These are phyloP conservation scores for Melanogrammus aeglefinus DNA, from an alignment of 2,797 vertebrate genomes.

Conservation along the genomic window DNA sequence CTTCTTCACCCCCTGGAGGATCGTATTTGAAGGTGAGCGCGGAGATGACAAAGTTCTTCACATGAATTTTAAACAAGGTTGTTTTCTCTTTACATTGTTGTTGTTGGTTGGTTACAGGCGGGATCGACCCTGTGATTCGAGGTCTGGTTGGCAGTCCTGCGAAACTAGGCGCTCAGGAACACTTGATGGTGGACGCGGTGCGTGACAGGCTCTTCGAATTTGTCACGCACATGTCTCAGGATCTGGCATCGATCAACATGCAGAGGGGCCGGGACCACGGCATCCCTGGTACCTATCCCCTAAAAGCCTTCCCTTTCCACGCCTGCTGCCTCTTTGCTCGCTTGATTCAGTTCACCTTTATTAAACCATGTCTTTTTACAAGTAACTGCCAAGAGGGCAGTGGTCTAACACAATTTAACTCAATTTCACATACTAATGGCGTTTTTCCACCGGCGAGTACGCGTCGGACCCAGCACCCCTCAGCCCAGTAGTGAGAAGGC, in stretches of 20 bases:
- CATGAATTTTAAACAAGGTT: too few relatives aligned
- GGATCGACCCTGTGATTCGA: constrained; percentile 71
- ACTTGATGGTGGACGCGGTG: constrained; percentile 73
- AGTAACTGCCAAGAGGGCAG: too few relatives aligned
- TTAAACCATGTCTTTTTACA: too few relatives aligned
- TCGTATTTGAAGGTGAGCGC: constrained; percentile 77
- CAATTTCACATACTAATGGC: too few relatives aligned
- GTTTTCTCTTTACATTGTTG: too few relatives aligned
- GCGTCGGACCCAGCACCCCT: too few relatives aligned
- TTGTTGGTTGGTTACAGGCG: constrained; percentile 53
- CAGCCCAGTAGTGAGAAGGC: too few relatives aligned
- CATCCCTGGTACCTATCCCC: constrained; percentile 72
- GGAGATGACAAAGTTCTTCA: neutral
- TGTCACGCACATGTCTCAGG: constrained; percentile 69
- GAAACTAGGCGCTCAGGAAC: constrained; percentile 71
- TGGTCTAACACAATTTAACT: too few relatives aligned
- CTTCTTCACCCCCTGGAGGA: constrained; percentile 83
- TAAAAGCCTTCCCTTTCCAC: too few relatives aligned
- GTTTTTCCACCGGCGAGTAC: too few relatives aligned
- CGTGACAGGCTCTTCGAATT: constrained; percentile 74
- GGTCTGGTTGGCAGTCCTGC: constrained; percentile 68
- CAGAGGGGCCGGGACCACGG: constrained; percentile 83
- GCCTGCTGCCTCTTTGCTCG: too few relatives aligned
- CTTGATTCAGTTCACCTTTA: constrained; percentile 53
- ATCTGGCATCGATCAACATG: constrained; percentile 86